These are phyloP conservation scores for Ctenopoma multispine DNA, from an alignment of 2,797 vertebrate species.

Conservation along the genomic window DNA sequence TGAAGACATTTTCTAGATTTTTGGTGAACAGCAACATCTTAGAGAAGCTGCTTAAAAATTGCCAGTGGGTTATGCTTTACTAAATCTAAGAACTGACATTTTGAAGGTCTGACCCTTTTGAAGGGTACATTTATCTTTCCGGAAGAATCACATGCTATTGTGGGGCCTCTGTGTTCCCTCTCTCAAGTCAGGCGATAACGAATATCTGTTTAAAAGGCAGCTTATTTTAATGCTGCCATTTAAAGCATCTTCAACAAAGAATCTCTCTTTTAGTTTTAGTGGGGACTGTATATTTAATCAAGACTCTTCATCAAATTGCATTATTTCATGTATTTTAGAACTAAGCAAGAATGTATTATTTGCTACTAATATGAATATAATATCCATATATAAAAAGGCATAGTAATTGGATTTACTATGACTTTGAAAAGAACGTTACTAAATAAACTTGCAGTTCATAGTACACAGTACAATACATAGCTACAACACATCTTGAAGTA, in stretches of 20 bases:
- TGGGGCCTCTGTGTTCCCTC: slow-evolving; percentile 9
- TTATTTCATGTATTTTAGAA: neutral
- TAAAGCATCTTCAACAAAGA: slow-evolving; percentile 19
- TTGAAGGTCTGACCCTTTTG: slow-evolving; percentile 68
- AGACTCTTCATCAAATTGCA: slow-evolving; percentile 1
- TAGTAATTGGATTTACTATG: neutral
- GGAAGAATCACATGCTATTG: slow-evolving; percentile 18
- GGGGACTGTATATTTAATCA: neutral
- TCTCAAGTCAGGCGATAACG: slow-evolving; percentile 37
- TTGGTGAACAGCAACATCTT: slow-evolving; percentile 53
- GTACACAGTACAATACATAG: neutral
- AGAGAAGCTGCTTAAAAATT: slow-evolving; percentile 56
- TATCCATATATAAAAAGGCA: neutral
- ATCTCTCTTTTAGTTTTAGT: slow-evolving; percentile 2
- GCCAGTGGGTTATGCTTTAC: slow-evolving; percentile 55
- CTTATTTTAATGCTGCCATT: slow-evolving; percentile 4
- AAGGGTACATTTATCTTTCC: slow-evolving; percentile 65
- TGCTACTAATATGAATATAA: neutral
- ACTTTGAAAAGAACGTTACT: neutral
- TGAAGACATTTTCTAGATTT: slow-evolving; percentile 62
- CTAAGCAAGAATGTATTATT: neutral
- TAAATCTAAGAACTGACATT: slow-evolving; percentile 71
- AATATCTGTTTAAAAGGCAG: slow-evolving; percentile 14
- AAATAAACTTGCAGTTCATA: neutral
- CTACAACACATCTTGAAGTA: neutral